Percentiles rank a stretch among this genome's conserved stretches.
phyloP scores from a whole-genome alignment of 2,797 vertebrate species.

The Pangasius djambal region DNA sequence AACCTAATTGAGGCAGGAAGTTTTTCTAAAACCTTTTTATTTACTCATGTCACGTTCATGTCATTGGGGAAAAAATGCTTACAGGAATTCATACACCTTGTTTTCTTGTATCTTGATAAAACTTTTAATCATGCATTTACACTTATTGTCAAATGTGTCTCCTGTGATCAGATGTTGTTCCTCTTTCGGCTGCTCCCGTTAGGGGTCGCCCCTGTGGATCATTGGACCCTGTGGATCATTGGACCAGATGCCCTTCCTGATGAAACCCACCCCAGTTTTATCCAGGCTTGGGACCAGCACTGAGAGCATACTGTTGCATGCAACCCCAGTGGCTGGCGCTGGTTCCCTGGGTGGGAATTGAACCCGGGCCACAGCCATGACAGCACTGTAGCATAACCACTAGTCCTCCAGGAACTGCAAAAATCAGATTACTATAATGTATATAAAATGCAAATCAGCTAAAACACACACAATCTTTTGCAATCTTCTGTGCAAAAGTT shows the following conservation, averaged over 20 bases:
- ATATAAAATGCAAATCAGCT: neutral
- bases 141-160: neutral
- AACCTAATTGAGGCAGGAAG: neutral
- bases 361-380: no score
- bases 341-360: no score
- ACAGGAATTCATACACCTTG: neutral
- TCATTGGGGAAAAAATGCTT: neutral
- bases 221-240: no score
- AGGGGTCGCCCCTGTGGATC: no score
- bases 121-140: neutral
- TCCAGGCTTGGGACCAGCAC: no score
- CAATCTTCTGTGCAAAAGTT: neutral
- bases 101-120: neutral
- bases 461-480: neutral
- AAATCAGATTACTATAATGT: neutral
- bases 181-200: no score
- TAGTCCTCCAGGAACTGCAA: no score
- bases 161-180: neutral
- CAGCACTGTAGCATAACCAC: no score
- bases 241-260: no score
- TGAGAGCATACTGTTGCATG: no score
- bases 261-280: no score
- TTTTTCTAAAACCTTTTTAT: neutral
- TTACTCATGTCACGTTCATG: neutral
- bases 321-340: no score